Percentiles rank a stretch among this genome's conserved stretches.
Evolutionary conservation across 2,888 invertebrate genomes (phyloP).

Genomic region (Suillia variegata): DNA sequence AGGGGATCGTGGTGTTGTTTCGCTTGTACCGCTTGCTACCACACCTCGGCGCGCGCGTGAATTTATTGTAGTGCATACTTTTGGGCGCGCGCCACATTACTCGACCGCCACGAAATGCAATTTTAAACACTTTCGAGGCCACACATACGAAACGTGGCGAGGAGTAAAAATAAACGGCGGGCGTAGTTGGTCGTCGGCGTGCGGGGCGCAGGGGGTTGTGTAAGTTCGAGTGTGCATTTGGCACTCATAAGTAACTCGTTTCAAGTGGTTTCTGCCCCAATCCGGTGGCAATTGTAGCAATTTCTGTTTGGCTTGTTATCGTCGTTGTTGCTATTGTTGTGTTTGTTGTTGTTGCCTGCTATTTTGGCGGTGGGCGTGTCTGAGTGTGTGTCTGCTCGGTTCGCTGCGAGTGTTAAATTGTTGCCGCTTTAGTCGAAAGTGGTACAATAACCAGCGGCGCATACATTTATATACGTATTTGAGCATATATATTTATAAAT

Average conservation of each 20-base stretch:
- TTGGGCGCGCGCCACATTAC: not conserved
- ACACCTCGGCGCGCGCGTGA: too few relatives aligned
- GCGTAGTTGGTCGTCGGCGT: too few relatives aligned
- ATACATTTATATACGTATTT: too few relatives aligned
- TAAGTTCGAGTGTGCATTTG: too few relatives aligned
- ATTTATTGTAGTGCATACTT: not conserved
- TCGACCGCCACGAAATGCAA: not conserved
- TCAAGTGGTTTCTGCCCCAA: not conserved
- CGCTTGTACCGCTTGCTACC: too few relatives aligned
- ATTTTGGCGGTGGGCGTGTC: not conserved
- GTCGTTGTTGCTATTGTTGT: not conserved
- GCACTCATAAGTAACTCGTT: not conserved
- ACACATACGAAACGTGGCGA: too few relatives aligned
- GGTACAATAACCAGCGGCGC: too few relatives aligned
- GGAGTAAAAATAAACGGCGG: too few relatives aligned
- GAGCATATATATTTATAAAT: too few relatives aligned
- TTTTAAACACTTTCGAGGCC: not conserved
- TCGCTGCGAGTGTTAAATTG: not conserved
- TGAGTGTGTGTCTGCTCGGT: not conserved
- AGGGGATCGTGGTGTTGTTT: too few relatives aligned
- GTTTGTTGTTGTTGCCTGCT: not conserved
- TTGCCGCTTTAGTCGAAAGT: not conserved
- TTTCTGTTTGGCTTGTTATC: not conserved
- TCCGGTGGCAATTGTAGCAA: not conserved
- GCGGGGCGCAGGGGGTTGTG: too few relatives aligned